Evolutionary conservation across 2,888 invertebrate genomes (phyloP).

Genomic region (Noctuana brunneofusca): DNA sequence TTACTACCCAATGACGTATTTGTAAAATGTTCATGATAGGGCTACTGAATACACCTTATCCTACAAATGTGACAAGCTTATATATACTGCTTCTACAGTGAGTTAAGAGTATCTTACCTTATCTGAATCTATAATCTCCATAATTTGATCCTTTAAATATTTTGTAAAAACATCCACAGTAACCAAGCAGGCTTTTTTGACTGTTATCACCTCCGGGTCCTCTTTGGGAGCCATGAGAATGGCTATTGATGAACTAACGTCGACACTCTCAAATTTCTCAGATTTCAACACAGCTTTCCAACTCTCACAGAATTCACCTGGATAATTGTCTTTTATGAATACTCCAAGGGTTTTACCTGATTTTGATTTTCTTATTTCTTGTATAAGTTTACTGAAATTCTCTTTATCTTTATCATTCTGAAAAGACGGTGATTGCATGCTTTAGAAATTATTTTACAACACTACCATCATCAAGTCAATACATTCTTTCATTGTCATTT

Average conservation of each 20-base stretch:
- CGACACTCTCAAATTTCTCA: constrained; percentile 92
- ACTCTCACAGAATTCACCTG: constrained; percentile 95
- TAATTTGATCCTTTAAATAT: constrained; percentile 97
- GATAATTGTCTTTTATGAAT: constrained; percentile 96
- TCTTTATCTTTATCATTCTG: constrained; percentile 95
- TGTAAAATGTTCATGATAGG: too few relatives aligned
- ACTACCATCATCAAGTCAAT: too few relatives aligned
- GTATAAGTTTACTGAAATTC: constrained; percentile 90
- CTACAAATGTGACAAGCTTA: too few relatives aligned
- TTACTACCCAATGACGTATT: too few relatives aligned
- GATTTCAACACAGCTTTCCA: constrained; percentile 92
- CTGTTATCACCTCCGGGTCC: constrained; percentile 93
- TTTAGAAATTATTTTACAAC: too few relatives aligned
- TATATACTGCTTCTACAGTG: too few relatives aligned
- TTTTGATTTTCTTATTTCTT: constrained; percentile 93
- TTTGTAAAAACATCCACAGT: constrained; percentile 98
- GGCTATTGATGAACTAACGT: constrained; percentile 93
- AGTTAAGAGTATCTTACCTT: constrained; percentile 85
- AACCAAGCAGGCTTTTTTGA: constrained; percentile 96
- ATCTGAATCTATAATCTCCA: constrained; percentile 99
- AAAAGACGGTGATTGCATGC: constrained; percentile 44
- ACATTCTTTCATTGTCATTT: too few relatives aligned
- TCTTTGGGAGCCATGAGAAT: constrained; percentile 97
- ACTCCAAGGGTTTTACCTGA: constrained; percentile 94
- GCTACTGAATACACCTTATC: too few relatives aligned